Percentiles rank a stretch among this genome's conserved stretches.
Conservation (phyloP, 1,140 invertebrate species). For the Drosophila nannoptera region DNA sequence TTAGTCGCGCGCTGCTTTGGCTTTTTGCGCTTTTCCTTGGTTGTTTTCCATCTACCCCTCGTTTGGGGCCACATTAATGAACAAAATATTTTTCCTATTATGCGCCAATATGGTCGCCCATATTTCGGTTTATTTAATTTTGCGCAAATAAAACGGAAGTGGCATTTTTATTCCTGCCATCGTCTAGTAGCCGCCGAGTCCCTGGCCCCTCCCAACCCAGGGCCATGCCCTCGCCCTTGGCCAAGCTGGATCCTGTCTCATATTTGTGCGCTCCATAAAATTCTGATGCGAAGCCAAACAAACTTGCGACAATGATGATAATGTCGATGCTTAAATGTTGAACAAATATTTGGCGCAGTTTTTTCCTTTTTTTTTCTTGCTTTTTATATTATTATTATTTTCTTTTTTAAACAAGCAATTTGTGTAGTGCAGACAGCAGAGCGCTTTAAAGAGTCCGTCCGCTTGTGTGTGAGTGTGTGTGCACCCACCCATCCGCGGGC, state of each 20-base stretch:
- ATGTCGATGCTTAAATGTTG: slow-evolving; percentile 54
- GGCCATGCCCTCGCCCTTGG: background rate
- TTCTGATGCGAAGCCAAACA: slow-evolving; percentile 64
- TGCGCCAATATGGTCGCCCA: slow-evolving; percentile 76
- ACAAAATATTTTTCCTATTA: slow-evolving; percentile 76
- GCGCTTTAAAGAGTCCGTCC: slow-evolving; percentile 54
- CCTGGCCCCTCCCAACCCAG: background rate
- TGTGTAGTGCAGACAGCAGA: slow-evolving; percentile 40
- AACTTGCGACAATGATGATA: slow-evolving; percentile 72
- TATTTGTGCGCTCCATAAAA: slow-evolving; percentile 73
- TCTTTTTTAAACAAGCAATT: slow-evolving; percentile 70
- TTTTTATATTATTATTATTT: background rate
- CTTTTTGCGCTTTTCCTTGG: slow-evolving; percentile 3
- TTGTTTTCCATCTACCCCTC: slow-evolving; percentile 52
- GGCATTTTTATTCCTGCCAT: slow-evolving; percentile 67
- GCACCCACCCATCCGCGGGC: slow-evolving; percentile 10
- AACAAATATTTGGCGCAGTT: slow-evolving; percentile 49
- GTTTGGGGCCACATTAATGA: slow-evolving; percentile 63
- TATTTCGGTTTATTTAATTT: slow-evolving; percentile 78
- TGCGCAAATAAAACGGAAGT: slow-evolving; percentile 77
- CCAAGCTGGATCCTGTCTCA: slow-evolving; percentile 43
- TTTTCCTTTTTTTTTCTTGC: slow-evolving; percentile 21
- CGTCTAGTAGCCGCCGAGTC: slow-evolving; percentile 22
- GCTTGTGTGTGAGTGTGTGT: slow-evolving; percentile 6
- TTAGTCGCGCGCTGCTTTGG: slow-evolving; percentile 8